A percentile compares a stretch with the other conserved stretches of the same genome.
These are phyloP conservation scores for Drosophila leontia DNA, from an alignment of 1,140 invertebrate species.

Conservation along the genomic window DNA sequence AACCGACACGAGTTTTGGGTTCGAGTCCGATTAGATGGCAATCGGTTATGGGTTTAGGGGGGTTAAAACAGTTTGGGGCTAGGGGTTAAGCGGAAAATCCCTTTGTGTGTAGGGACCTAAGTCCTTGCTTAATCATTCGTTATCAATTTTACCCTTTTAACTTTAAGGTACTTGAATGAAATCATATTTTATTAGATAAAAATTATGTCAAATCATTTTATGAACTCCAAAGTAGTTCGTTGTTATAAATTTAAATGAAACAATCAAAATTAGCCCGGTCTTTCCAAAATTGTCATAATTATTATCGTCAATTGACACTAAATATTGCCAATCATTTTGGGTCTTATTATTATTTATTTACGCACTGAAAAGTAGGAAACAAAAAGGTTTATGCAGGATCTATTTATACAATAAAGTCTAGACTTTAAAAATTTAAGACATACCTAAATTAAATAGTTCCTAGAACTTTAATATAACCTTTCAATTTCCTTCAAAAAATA, in stretches of 20 bases:
- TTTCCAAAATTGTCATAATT: constrained; percentile 6
- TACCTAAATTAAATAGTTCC: neutral
- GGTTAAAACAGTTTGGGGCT: neutral
- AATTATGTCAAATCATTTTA: constrained; percentile 4
- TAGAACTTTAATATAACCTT: neutral
- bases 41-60: neutral
- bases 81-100: neutral
- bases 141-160: neutral
- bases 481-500: no score
- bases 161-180: neutral
- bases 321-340: constrained; percentile 35
- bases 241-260: constrained; percentile 10
- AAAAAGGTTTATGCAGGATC: neutral
- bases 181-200: neutral
- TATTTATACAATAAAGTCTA: neutral
- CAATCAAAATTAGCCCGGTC: neutral
- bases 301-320: neutral
- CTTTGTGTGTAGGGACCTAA: neutral
- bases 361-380: neutral
- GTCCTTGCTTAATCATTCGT: neutral
- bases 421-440: neutral
- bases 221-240: neutral
- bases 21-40: constrained; percentile 23
- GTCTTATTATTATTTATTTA: constrained; percentile 3
- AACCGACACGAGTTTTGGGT: constrained; percentile 30